Base-by-base conservation (phyloP, 1,140 invertebrate genomes). In the Brachionus rotundiformis region DNA sequence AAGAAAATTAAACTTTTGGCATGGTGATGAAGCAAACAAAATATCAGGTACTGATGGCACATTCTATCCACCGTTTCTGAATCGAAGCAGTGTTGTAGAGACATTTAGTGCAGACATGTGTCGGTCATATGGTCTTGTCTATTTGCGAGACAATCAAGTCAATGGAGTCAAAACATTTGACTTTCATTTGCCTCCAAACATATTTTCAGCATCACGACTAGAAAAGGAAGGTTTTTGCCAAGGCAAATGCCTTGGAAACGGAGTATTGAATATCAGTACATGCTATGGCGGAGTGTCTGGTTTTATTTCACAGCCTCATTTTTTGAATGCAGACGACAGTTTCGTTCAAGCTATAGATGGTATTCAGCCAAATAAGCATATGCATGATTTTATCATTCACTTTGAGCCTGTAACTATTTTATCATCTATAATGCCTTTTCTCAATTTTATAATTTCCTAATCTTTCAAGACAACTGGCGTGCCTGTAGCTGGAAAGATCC, bases 261-360 rank as follows among this genome's bases (percentile, higher is more conserved):
- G 79, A 49, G 79, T 81, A 1, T 47, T 81, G 10, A 63, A 81
- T 33, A 63, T 81, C 7, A 81, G 79, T 19, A 33, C 1, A 39
- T 81, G 79, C 33, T 63, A 63, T 25, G 54, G 54, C 33, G 79
- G 79, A 41, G 59, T 63, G 19, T 63, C 79, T 3, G 54, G 54
- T 1, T 65, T 81, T 19, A 65, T 81, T 16, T 81, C 79, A 7
- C 54, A 63, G 31, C 79, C 79, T 19, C 79, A 81, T 81, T 63
- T 81, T 81, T n/a, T 81, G 27, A 63, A 81, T 47, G 79, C 79
- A 31, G 79, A 63, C 65, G 63, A 81, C 29, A 63, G 65, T 31
- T 65, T 63, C 47, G 6, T 33, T 41, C 19, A 81, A 31, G 7
- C 33, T 6, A 6, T 81, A 23, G n/a, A 81, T 16, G 77, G 77